These are phyloP conservation scores for Campoletis sonorensis DNA, from an alignment of 1,140 invertebrate species.

Conservation along the genomic window DNA sequence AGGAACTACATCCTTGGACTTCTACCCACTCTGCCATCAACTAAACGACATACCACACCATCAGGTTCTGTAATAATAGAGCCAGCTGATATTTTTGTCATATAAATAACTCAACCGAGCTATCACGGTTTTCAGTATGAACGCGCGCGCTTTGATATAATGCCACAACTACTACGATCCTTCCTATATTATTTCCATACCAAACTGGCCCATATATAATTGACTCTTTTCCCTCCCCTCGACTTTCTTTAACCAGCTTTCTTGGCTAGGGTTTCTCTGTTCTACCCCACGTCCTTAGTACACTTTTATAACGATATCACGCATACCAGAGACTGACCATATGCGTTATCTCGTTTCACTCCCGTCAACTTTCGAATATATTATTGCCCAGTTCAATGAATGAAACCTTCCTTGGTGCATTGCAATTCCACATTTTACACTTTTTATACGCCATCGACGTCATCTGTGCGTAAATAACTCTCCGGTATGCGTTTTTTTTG, in stretches of 20 bases:
- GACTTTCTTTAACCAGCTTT: neutral
- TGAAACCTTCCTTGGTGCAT: neutral
- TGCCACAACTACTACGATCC: neutral
- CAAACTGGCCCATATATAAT: slow-evolving; percentile 28
- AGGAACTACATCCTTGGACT: neutral
- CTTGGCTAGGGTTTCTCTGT: neutral
- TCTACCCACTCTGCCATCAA: neutral
- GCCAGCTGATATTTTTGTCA: slow-evolving; percentile 9
- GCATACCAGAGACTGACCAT: slow-evolving; percentile 5
- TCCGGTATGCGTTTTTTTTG: neutral
- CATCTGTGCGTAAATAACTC: slow-evolving; percentile 18
- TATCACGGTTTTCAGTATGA: neutral
- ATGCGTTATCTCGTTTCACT: slow-evolving; percentile 18
- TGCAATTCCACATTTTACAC: neutral
- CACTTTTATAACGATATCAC: neutral
- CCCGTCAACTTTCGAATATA: slow-evolving; percentile 27
- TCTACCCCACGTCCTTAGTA: slow-evolving; percentile 16
- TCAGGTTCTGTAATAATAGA: slow-evolving; percentile 32
- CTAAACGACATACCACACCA: slow-evolving; percentile 30
- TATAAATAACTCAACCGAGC: slow-evolving; percentile 34
- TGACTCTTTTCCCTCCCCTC: slow-evolving; percentile 20
- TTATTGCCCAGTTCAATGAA: slow-evolving; percentile 39
- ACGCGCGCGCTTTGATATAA: neutral
- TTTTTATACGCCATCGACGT: neutral
- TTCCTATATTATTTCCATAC: slow-evolving; percentile 18